Percentiles rank a stretch among this genome's conserved stretches.
Conservation (phyloP, 92 coral and sea anemone genomes). For the Diadumene lineata region DNA sequence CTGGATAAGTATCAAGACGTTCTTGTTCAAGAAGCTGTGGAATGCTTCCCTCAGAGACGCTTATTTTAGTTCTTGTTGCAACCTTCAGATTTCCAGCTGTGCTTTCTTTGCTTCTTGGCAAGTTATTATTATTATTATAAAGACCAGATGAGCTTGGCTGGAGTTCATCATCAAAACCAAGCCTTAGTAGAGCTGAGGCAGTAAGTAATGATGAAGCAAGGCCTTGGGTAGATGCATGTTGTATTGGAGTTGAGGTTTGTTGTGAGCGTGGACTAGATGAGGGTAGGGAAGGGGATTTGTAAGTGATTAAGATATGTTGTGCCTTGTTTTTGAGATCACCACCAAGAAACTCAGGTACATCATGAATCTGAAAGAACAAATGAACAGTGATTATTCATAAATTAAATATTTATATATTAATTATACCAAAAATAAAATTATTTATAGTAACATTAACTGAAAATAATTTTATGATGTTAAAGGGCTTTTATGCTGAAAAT, state of each 20-base stretch:
- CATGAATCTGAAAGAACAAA: constrained; percentile 75
- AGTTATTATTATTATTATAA: constrained; percentile 8
- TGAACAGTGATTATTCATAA: neutral
- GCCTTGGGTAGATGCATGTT: constrained; percentile 45
- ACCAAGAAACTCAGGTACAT: constrained; percentile 89
- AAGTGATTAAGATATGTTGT: constrained; percentile 73
- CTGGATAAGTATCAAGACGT: constrained; percentile 17
- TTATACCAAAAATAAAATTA: too few relatives aligned
- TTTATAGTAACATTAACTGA: too few relatives aligned
- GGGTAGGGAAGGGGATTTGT: constrained; percentile 39
- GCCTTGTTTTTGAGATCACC: constrained; percentile 84
- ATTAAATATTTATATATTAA: too few relatives aligned
- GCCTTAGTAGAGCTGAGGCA: constrained; percentile 61
- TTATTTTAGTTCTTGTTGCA: constrained; percentile 40
- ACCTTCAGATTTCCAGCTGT: constrained; percentile 18
- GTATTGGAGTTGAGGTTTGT: constrained; percentile 31
- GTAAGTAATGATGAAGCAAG: constrained; percentile 55
- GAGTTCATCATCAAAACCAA: neutral
- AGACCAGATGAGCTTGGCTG: neutral
- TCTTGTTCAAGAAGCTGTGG: constrained; percentile 30
- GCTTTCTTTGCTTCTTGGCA: neutral
- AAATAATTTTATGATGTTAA: too few relatives aligned
- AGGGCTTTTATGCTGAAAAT: too few relatives aligned
- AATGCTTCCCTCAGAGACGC: constrained; percentile 61
- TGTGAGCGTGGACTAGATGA: constrained; percentile 9